phyloP scores from a whole-genome alignment of 2,797 vertebrate species.

The Pseudochaenichthys georgianus region DNA sequence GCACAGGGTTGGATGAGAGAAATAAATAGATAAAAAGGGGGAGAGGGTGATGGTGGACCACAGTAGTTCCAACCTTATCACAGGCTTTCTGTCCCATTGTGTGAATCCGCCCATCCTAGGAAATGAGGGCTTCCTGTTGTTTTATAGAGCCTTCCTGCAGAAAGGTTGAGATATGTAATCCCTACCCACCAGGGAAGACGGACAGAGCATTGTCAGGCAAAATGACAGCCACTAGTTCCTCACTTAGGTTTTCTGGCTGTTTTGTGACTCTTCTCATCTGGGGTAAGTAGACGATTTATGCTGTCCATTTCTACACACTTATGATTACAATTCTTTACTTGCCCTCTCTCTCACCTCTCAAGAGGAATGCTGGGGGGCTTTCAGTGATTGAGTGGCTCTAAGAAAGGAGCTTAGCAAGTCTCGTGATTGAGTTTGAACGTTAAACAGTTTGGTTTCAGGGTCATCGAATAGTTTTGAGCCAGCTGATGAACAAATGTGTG shows the following conservation, averaged over 20 bases:
- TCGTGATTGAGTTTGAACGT: constrained; percentile 47
- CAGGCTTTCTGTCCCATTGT: constrained; percentile 71
- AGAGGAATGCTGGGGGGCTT: constrained; percentile 47
- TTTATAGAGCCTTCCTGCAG: constrained; percentile 83
- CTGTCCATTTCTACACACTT: constrained; percentile 29
- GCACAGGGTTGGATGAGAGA: constrained; percentile 49
- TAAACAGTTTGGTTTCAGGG: constrained; percentile 21
- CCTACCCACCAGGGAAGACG: constrained; percentile 65
- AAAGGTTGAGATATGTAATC: constrained; percentile 81
- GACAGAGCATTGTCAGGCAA: constrained; percentile 64
- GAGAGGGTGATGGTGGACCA: constrained; percentile 52
- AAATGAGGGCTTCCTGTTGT: constrained; percentile 87
- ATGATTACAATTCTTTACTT: constrained; percentile 31
- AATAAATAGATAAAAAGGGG: constrained; percentile 25
- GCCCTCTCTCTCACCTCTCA: constrained; percentile 52
- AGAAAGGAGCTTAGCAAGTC: constrained; percentile 48
- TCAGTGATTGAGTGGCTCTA: constrained; percentile 46
- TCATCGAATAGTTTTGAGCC: constrained; percentile 21
- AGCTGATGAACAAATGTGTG: not conserved
- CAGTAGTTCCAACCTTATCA: constrained; percentile 66
- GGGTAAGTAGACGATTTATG: constrained; percentile 72
- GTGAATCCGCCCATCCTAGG: constrained; percentile 83
- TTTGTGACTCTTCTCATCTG: constrained; percentile 69
- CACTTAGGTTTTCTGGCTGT: constrained; percentile 47
- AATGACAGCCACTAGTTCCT: constrained; percentile 62